Percentiles rank a stretch among this genome's conserved stretches.
Conservation (phyloP, 2,113 vertebrate species). For the Oncorhynchus mykiss region DNA sequence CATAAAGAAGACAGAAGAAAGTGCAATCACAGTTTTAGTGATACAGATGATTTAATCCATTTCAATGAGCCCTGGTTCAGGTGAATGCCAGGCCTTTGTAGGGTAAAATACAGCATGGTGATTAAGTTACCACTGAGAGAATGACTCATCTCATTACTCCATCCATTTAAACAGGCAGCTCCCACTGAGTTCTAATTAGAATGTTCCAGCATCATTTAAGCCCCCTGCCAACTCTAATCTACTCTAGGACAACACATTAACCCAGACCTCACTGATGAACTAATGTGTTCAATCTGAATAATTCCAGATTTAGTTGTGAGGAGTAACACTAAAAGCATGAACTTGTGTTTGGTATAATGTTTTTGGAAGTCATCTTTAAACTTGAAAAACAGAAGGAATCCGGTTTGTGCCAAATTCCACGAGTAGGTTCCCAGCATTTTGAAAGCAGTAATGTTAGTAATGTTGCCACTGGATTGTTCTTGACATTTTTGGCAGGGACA, state of each 20-base stretch:
- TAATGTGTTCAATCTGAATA: constrained; percentile 57
- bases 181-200: constrained; percentile 67
- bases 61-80: constrained; percentile 39
- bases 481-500: neutral
- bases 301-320: constrained; percentile 44
- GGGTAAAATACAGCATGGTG: constrained; percentile 31
- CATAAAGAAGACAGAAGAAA: constrained; percentile 14
- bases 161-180: constrained; percentile 46
- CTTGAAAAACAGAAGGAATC: constrained; percentile 7
- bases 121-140: constrained; percentile 57
- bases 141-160: constrained; percentile 58
- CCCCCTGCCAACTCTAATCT: constrained; percentile 45
- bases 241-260: constrained; percentile 61
- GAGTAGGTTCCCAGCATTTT: neutral
- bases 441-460: neutral
- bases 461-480: neutral
- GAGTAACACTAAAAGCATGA: constrained; percentile 23
- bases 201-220: constrained; percentile 45
- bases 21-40: constrained; percentile 31
- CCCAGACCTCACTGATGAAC: constrained; percentile 62
- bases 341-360: constrained; percentile 41
- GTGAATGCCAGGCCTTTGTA: constrained; percentile 44
- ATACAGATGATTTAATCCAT: constrained; percentile 36
- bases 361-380: constrained; percentile 14
- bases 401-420: neutral